phyloP scores from a whole-genome alignment of 2,113 vertebrate species.

The Struthidea cinerea region DNA sequence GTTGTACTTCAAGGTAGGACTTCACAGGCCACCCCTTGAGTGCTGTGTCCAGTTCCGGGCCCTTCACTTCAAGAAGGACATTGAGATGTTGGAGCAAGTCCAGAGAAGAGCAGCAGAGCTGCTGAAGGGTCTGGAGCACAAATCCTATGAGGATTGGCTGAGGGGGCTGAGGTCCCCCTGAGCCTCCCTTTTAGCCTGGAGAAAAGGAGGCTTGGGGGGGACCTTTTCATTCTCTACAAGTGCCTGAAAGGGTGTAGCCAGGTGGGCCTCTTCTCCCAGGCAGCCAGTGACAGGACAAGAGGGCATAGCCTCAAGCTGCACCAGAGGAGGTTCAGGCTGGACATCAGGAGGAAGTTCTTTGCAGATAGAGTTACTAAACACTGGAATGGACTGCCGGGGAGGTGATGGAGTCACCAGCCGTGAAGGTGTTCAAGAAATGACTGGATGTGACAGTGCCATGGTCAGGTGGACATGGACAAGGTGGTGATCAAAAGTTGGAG shows the following conservation, averaged over 20 bases:
- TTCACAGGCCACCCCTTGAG: neutral
- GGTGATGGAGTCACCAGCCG: neutral
- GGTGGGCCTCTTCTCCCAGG: neutral
- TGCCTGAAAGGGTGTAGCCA: accelerated
- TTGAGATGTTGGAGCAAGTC: neutral
- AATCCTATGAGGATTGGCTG: neutral
- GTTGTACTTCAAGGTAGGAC: neutral
- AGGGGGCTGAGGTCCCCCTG: neutral
- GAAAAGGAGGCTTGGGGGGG: neutral
- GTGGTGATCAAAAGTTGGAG: neutral
- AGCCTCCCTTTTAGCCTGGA: neutral
- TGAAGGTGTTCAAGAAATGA: neutral
- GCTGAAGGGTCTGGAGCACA: neutral
- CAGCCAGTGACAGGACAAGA: neutral
- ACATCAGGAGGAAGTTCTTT: neutral
- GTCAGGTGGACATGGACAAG: neutral
- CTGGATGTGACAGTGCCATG: neutral
- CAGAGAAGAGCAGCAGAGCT: neutral
- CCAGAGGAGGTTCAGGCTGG: neutral
- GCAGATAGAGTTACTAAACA: neutral
- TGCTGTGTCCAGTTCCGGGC: neutral
- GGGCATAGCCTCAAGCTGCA: neutral
- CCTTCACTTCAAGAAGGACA: neutral
- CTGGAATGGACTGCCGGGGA: neutral
- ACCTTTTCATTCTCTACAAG: neutral